phyloP scores from a whole-genome alignment of 2,888 invertebrate species.

The Stenurella melanura region DNA sequence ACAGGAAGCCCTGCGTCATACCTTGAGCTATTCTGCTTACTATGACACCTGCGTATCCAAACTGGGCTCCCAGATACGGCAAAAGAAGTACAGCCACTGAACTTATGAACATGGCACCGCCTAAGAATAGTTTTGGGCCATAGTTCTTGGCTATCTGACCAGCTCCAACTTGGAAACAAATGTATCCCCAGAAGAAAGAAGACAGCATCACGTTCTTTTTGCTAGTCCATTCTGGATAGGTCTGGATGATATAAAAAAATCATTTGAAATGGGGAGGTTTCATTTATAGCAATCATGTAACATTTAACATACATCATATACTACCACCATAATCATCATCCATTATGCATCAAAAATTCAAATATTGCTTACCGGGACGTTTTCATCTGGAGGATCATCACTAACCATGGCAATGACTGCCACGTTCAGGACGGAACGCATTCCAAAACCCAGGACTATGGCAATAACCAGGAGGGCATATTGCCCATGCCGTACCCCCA shows the following conservation, averaged over 20 bases:
- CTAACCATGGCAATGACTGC: slow-evolving; percentile 85
- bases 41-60: slow-evolving; percentile 79
- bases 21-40: slow-evolving; percentile 83
- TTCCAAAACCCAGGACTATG: slow-evolving; percentile 78
- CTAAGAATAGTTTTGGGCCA: slow-evolving; percentile 84
- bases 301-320: no score
- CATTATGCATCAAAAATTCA: background rate
- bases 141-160: slow-evolving; percentile 82
- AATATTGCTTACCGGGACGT: slow-evolving; percentile 73
- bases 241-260: slow-evolving; percentile 37
- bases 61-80: slow-evolving; percentile 79
- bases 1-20: slow-evolving; percentile 82
- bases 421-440: slow-evolving; percentile 81
- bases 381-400: slow-evolving; percentile 65
- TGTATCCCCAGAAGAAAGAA: slow-evolving; percentile 88
- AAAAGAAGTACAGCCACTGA: slow-evolving; percentile 80
- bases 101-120: slow-evolving; percentile 76
- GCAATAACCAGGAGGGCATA: slow-evolving; percentile 78
- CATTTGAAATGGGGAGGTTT: no score
- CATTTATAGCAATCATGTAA: no score
- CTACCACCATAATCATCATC: no score
- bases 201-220: slow-evolving; percentile 75
- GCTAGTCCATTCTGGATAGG: slow-evolving; percentile 42
- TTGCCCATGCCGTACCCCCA: slow-evolving; percentile 78
- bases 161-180: slow-evolving; percentile 82